Conservation (phyloP, 2,888 invertebrate genomes). For the Hecatera dysodea region DNA sequence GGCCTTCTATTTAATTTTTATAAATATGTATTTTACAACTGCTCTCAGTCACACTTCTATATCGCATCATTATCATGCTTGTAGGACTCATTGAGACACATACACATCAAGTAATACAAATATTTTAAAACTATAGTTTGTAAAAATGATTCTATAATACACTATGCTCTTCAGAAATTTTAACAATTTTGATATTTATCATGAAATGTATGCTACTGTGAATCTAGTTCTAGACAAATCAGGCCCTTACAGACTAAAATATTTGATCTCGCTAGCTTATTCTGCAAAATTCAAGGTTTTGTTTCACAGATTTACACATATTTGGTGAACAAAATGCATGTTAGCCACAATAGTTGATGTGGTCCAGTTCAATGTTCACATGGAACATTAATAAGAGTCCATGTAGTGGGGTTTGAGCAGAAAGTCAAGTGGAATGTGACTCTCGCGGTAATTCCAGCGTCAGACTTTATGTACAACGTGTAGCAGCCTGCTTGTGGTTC, state of each 20-base stretch:
- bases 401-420: constrained; percentile 49
- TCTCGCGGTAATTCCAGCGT: constrained; percentile 34
- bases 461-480: constrained; percentile 44
- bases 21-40: constrained; percentile 39
- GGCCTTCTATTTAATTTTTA: constrained; percentile 37
- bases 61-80: constrained; percentile 42
- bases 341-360: constrained; percentile 41
- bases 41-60: constrained; percentile 48
- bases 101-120: constrained; percentile 45
- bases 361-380: constrained; percentile 18
- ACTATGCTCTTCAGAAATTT: constrained; percentile 41
- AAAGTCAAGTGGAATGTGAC: constrained; percentile 50
- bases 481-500: constrained; percentile 32
- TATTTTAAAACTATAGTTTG: constrained; percentile 44
- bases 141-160: constrained; percentile 60
- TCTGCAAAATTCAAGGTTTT: constrained; percentile 47
- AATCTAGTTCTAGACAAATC: constrained; percentile 37
- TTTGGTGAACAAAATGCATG: constrained; percentile 60
- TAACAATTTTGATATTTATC: constrained; percentile 42
- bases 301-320: constrained; percentile 50
- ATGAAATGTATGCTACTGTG: constrained; percentile 20
- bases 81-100: constrained; percentile 37
- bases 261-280: constrained; percentile 61
- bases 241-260: constrained; percentile 58
- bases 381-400: constrained; percentile 20